phyloP scores from a whole-genome alignment of 2,888 invertebrate genomes.

The Scotopteryx bipunctaria region DNA sequence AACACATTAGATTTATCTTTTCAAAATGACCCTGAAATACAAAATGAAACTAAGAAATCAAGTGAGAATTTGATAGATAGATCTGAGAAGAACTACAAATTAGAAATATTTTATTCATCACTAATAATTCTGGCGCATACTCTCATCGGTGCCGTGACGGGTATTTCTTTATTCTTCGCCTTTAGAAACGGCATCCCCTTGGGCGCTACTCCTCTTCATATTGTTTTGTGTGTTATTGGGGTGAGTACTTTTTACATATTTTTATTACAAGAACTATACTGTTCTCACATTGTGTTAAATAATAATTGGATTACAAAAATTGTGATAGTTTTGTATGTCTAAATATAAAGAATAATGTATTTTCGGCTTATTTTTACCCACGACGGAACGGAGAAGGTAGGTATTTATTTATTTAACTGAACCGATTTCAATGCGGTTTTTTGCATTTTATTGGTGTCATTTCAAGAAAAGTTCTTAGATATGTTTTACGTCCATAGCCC shows the following conservation, averaged over 20 bases:
- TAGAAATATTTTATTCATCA: constrained; percentile 55
- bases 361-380: too few relatives aligned
- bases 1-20: constrained; percentile 40
- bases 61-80: constrained; percentile 17
- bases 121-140: constrained; percentile 58
- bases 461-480: too few relatives aligned
- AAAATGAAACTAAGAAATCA: constrained; percentile 17
- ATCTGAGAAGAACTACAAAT: constrained; percentile 40
- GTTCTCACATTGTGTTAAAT: too few relatives aligned
- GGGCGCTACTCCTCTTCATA: constrained; percentile 52
- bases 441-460: too few relatives aligned
- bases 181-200: constrained; percentile 53
- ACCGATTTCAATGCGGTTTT: too few relatives aligned
- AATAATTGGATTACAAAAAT: too few relatives aligned
- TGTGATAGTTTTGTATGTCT: neutral
- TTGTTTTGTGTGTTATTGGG: constrained; percentile 66
- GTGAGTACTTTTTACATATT: constrained; percentile 63
- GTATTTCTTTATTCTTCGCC: constrained; percentile 49
- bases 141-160: constrained; percentile 61
- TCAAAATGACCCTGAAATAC: constrained; percentile 36
- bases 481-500: too few relatives aligned
- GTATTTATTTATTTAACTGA: too few relatives aligned
- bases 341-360: too few relatives aligned
- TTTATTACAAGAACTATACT: too few relatives aligned
- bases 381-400: too few relatives aligned